These are phyloP conservation scores for Rousettus madagascariensis DNA, from an alignment of 2,797 vertebrate species.

Conservation along the genomic window DNA sequence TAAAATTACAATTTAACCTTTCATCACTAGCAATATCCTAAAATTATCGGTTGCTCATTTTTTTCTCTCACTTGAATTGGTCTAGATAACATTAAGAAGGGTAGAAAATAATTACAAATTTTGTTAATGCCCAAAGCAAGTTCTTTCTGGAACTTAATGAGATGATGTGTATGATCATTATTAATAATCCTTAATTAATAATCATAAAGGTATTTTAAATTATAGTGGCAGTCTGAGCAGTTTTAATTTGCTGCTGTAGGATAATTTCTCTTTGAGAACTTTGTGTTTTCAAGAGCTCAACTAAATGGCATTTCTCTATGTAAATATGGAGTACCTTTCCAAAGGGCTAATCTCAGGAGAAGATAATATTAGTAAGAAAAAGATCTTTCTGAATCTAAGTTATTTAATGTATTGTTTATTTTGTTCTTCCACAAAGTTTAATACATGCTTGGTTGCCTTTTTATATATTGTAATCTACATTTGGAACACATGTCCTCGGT, in stretches of 20 bases:
- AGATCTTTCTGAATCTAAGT: not conserved
- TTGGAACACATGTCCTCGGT: not conserved
- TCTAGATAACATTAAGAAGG: not conserved
- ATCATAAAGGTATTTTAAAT: not conserved
- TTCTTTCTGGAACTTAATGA: not conserved
- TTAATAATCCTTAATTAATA: not conserved
- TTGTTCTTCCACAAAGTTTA: not conserved
- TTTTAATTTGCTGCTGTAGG: not conserved
- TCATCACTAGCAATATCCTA: not conserved
- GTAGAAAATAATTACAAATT: not conserved
- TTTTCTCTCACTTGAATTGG: not conserved
- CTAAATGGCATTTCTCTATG: not conserved
- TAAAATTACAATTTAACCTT: not conserved
- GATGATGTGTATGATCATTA: not conserved
- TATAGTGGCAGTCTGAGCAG: not conserved
- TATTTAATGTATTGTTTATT: not conserved
- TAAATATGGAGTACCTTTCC: not conserved
- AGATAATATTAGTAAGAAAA: not conserved
- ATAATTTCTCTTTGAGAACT: not conserved
- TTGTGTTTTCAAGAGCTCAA: not conserved
- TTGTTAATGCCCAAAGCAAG: not conserved
- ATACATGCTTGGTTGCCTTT: not conserved
- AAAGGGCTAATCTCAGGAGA: not conserved
- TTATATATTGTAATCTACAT: not conserved
- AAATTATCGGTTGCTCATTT: not conserved